phyloP scores from a whole-genome alignment of 2,797 vertebrate genomes.

The Bryconaethiops microstoma region DNA sequence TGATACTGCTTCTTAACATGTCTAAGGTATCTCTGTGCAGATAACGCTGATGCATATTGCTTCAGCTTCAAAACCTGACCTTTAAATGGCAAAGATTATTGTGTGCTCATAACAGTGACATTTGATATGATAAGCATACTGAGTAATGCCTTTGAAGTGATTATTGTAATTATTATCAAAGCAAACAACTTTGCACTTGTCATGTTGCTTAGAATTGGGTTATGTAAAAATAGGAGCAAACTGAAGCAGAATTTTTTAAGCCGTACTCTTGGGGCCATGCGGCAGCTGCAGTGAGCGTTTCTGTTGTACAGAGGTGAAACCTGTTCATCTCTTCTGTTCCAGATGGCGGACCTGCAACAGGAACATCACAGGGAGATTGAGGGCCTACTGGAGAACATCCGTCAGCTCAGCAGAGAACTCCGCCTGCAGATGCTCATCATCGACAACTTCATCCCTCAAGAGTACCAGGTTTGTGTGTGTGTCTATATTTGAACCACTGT shows the following conservation, averaged over 20 bases:
- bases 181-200: neutral
- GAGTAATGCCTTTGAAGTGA: neutral
- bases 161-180: neutral
- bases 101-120: neutral
- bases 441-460: slow-evolving; percentile 97
- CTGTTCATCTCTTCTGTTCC: slow-evolving; percentile 27
- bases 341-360: slow-evolving; percentile 98
- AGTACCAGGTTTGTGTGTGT: slow-evolving; percentile 82
- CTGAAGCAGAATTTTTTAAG: neutral
- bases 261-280: neutral
- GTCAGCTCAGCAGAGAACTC: slow-evolving; percentile 95
- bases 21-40: neutral
- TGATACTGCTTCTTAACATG: no score
- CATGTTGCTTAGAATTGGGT: neutral
- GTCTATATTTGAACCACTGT: neutral
- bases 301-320: neutral
- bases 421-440: slow-evolving; percentile 98
- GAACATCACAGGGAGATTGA: slow-evolving; percentile 98
- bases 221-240: neutral
- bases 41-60: neutral
- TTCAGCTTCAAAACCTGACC: neutral
- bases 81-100: neutral
- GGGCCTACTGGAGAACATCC: slow-evolving; percentile 94
- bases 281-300: neutral
- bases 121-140: neutral